Evolutionary conservation across 2,888 invertebrate species (phyloP).

Genomic region (Palloptera scutellata): DNA sequence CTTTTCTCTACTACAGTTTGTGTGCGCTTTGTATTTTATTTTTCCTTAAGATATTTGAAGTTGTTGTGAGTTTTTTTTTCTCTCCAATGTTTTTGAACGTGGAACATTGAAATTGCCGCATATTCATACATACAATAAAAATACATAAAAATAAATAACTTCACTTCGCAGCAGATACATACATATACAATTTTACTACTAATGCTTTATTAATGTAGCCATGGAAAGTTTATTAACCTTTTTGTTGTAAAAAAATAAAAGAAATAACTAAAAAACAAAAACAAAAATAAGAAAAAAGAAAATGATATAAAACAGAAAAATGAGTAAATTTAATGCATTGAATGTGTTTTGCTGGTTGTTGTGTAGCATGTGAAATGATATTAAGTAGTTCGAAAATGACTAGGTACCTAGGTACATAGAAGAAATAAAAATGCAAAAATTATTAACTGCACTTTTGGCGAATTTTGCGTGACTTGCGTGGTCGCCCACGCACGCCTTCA

Average conservation of each 20-base stretch:
- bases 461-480: background rate
- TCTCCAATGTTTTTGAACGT: too few relatives aligned
- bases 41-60: too few relatives aligned
- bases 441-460: background rate
- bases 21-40: too few relatives aligned
- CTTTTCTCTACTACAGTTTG: too few relatives aligned
- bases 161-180: background rate
- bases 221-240: conserved; percentile 37
- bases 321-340: background rate
- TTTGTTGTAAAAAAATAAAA: conserved; percentile 28
- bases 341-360: too few relatives aligned
- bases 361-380: too few relatives aligned
- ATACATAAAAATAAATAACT: background rate
- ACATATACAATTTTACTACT: conserved; percentile 3
- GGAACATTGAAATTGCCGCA: too few relatives aligned
- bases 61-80: too few relatives aligned
- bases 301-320: background rate
- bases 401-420: background rate
- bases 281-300: conserved; percentile 7
- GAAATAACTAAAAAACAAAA: conserved; percentile 23
- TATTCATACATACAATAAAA: background rate
- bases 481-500: background rate
- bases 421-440: too few relatives aligned
- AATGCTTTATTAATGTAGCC: conserved; percentile 21
- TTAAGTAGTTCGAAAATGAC: too few relatives aligned